Percentiles rank a stretch among this genome's conserved stretches.
phyloP scores from a whole-genome alignment of 1,140 invertebrate species.

The Macrotrachela quadricornifera region DNA sequence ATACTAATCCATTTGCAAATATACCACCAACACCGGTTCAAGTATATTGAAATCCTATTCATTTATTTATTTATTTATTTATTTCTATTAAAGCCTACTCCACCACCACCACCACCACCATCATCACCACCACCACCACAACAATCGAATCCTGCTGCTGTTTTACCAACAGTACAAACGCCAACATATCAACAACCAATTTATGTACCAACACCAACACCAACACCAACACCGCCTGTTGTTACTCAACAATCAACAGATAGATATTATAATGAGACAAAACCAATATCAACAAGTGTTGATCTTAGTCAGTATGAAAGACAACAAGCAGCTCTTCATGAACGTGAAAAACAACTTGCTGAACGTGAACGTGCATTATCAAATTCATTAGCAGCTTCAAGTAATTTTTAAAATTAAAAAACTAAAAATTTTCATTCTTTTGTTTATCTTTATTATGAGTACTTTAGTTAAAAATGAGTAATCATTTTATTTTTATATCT shows the following conservation, averaged over 20 bases:
- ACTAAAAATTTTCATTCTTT: not conserved
- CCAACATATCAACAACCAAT: not conserved
- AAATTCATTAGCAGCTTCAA: constrained; percentile 52
- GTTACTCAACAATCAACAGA: not conserved
- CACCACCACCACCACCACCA: too few relatives aligned
- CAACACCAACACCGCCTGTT: not conserved
- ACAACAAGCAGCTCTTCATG: constrained; percentile 15
- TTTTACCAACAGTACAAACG: too few relatives aligned
- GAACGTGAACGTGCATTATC: constrained; percentile 63
- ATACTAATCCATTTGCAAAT: too few relatives aligned
- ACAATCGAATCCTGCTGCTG: too few relatives aligned
- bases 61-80: too few relatives aligned
- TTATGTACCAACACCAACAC: not conserved
- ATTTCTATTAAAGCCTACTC: too few relatives aligned
- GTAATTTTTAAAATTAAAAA: constrained; percentile 37
- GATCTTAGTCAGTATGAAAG: not conserved
- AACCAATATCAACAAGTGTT: not conserved
- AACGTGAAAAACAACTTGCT: constrained; percentile 59
- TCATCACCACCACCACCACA: too few relatives aligned
- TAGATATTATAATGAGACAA: not conserved
- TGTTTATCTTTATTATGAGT: not conserved
- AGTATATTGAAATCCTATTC: too few relatives aligned
- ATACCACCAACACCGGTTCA: too few relatives aligned
- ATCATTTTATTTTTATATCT: too few relatives aligned
- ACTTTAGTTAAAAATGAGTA: too few relatives aligned